These are phyloP conservation scores for Drosophila ananassae DNA, from an alignment of 1,140 invertebrate species.

Conservation along the genomic window DNA sequence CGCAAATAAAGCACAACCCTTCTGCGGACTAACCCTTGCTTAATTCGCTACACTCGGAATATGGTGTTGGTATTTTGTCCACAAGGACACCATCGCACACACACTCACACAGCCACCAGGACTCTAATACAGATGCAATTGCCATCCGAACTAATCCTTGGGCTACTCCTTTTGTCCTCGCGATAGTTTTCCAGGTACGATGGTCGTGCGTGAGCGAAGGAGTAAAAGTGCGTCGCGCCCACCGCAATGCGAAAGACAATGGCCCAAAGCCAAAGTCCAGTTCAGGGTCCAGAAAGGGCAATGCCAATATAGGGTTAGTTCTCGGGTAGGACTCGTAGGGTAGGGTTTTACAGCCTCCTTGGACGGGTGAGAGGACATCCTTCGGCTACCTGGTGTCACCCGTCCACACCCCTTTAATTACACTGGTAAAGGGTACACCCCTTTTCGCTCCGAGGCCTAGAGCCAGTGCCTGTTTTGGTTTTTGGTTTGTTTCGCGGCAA, in stretches of 20 bases:
- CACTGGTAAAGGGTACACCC: conserved; percentile 81
- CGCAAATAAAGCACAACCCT: conserved; percentile 72
- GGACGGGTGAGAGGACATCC: not conserved
- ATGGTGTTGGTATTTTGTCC: conserved; percentile 1
- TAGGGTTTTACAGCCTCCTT: conserved; percentile 3
- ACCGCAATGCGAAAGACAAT: conserved; percentile 66
- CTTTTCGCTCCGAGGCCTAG: conserved; percentile 51
- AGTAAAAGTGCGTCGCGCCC: conserved; percentile 80
- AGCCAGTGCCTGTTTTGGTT: conserved; percentile 62
- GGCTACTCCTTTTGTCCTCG: conserved; percentile 43
- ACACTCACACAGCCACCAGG: not conserved
- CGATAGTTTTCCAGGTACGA: conserved; percentile 42
- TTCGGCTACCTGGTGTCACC: conserved; percentile 18
- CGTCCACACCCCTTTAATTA: conserved; percentile 74
- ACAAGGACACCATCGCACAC: conserved; percentile 29
- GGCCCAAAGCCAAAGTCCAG: conserved; percentile 36
- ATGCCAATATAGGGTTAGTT: conserved; percentile 55
- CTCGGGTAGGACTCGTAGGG: conserved; percentile 7
- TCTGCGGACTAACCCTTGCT: conserved; percentile 31
- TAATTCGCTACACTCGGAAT: conserved; percentile 40
- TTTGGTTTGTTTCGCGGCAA: conserved; percentile 37
- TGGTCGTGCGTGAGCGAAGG: conserved; percentile 54
- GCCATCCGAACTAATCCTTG: conserved; percentile 35
- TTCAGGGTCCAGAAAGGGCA: conserved; percentile 36
- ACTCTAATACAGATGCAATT: not conserved